Evolutionary conservation across 2,888 invertebrate species (phyloP), one percentile per base, ranked within the genome.

Genomic region (Cosmopolites sordidus): DNA sequence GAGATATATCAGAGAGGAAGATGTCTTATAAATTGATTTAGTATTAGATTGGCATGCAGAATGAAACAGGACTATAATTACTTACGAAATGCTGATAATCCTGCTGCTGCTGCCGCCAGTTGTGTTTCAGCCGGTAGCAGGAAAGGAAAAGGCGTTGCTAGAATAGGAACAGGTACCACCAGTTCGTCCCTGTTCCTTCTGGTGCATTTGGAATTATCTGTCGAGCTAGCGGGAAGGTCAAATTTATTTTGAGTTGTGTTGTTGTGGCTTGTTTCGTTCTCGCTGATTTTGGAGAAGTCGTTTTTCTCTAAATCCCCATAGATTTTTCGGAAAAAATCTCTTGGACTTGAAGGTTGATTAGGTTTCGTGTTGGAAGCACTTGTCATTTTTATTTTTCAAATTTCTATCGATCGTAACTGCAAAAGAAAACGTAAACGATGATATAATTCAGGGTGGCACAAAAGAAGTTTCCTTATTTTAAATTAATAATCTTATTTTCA

Each of bases 241-340:
- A 8, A n/a, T 14, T 12, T n/a, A 9, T 15, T n/a, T 43, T 43
- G 45, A 33, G 9, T 3, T 30, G 15, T 16, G 3, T 5, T 38
- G 16, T 45, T 33, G 11, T n/a, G n/a, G 16, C 16, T 16, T 14
- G 4, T 4, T 16, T 40, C 17, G 9, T 16, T 49, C 9, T 29
- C 40, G 2, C 22, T 15, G 5, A 15, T 16, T 8, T 47, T 39
- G 16, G 39, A 33, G 9, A 37, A n/a, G 14, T 6, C 8, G 4
- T 43, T 50, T 39, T 49, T 53, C 47, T 89, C 88, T n/a, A 88
- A 76, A 64, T 89, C 84, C 1, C 89, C 90, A 66, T 90, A 90
- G 37, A 90, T 77, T 50, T 87, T 78, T 44, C 87, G 87, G 69
- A 90, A 90, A 72, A 90, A 90, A 65, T 86, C 84, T 18, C 89